phyloP scores from a whole-genome alignment of 2,888 invertebrate genomes.

The Therioaphis trifolii region DNA sequence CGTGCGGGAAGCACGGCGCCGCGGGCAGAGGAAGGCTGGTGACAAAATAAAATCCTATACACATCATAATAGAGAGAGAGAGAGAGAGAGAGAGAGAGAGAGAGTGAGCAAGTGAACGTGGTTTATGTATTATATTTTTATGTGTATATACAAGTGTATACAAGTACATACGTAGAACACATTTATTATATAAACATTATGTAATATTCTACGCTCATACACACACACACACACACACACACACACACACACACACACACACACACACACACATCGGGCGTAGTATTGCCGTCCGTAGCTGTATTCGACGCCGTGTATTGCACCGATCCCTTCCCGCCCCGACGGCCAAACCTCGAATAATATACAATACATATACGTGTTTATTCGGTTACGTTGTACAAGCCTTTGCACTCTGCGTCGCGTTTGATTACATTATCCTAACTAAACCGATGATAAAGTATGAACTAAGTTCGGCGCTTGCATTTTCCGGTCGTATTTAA shows the following conservation, averaged over 20 bases:
- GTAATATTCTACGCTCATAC: neutral
- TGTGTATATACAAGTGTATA: neutral
- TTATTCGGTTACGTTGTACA: too few species aligned
- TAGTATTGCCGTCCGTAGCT: neutral
- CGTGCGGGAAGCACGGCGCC: too few species aligned
- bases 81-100: too few species aligned
- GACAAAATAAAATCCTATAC: neutral
- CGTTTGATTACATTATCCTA: slow-evolving; percentile 1
- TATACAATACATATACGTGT: neutral
- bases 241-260: neutral
- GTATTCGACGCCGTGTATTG: neutral
- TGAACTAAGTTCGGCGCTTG: neutral
- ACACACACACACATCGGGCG: too few species aligned
- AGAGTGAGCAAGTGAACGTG: neutral
- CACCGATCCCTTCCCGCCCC: neutral
- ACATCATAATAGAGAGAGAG: too few species aligned
- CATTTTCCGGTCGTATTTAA: neutral
- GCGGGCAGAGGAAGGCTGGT: neutral
- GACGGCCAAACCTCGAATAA: neutral
- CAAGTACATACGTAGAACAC: neutral
- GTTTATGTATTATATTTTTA: neutral
- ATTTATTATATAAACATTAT: neutral
- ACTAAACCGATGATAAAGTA: slow-evolving; percentile 39
- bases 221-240: neutral
- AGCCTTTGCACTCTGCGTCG: slow-evolving; percentile 49